Percentiles rank a stretch among this genome's conserved stretches.
Conservation (phyloP, 2,113 vertebrate species). For the Platycercus adscitus region DNA sequence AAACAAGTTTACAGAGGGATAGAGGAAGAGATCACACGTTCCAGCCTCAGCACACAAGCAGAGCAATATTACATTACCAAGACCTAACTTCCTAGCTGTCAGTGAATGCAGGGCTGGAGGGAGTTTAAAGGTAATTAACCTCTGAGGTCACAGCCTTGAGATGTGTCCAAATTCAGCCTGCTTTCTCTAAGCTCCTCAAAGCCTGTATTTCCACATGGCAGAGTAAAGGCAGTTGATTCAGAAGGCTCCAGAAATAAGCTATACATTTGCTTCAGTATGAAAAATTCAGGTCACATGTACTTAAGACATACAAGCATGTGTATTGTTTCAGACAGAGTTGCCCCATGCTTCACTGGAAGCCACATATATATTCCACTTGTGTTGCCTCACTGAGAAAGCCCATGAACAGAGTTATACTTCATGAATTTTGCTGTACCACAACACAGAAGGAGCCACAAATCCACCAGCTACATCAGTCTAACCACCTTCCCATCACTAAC, state of each 20-base stretch:
- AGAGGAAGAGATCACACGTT: background rate
- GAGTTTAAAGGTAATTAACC: conserved; percentile 41
- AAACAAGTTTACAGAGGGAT: background rate
- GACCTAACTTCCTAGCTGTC: background rate
- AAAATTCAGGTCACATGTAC: background rate
- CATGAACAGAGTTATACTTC: background rate
- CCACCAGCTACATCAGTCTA: background rate
- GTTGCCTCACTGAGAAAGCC: background rate
- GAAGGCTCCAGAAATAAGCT: background rate
- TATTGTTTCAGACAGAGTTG: background rate
- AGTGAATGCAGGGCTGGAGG: background rate
- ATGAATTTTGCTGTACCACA: background rate
- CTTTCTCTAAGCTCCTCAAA: conserved; percentile 10
- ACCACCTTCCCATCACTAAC: background rate
- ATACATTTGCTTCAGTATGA: background rate
- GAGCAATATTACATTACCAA: background rate
- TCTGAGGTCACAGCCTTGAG: background rate
- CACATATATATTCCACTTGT: background rate
- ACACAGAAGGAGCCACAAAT: background rate
- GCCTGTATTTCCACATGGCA: background rate
- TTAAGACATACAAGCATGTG: background rate
- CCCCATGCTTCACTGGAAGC: background rate
- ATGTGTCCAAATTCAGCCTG: background rate
- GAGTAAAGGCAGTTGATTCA: background rate
- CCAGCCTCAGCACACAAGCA: background rate